Conservation (phyloP, 2,113 vertebrate genomes). For the Cryptoleucopteryx plumbea region DNA sequence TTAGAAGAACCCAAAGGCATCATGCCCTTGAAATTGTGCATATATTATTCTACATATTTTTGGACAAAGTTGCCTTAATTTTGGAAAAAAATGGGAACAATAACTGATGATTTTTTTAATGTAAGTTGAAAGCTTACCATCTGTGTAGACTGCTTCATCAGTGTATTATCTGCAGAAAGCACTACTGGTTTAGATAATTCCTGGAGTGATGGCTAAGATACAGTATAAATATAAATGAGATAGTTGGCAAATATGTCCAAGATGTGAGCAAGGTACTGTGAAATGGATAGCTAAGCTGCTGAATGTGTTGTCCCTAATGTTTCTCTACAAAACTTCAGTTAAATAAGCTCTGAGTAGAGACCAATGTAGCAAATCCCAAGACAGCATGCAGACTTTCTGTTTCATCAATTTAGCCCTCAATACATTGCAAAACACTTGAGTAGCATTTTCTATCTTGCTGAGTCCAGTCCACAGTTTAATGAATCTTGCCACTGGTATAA, state of each 20-base stretch:
- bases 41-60: background rate
- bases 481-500: background rate
- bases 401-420: background rate
- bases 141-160: slow-evolving; percentile 44
- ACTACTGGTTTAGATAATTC: background rate
- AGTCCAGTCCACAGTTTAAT: background rate
- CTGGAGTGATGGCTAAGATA: background rate
- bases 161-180: background rate
- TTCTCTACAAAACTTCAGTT: background rate
- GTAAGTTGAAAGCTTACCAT: slow-evolving; percentile 61
- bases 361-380: background rate
- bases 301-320: background rate
- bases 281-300: background rate
- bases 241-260: background rate
- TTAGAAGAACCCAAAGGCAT: background rate
- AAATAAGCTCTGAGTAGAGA: background rate
- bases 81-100: background rate
- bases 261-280: background rate
- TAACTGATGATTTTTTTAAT: slow-evolving; percentile 59
- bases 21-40: background rate
- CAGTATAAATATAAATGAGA: background rate
- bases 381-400: background rate
- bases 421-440: background rate
- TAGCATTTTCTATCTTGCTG: slow-evolving; percentile 26
- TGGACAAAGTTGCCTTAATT: background rate